These are phyloP conservation scores for Furcula furcula DNA, from an alignment of 2,888 invertebrate genomes.

Conservation along the genomic window DNA sequence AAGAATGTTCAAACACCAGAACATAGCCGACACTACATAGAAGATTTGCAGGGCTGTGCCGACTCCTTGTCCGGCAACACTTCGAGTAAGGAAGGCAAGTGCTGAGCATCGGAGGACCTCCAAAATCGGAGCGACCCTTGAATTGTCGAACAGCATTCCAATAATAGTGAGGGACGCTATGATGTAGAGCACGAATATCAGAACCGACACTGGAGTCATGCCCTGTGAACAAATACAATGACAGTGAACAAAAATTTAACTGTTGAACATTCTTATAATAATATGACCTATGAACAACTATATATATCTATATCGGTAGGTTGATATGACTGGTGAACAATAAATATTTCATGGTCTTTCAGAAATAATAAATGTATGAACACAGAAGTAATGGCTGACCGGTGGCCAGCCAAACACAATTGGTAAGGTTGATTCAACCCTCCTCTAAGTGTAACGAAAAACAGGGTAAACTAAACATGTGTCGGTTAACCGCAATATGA, in stretches of 20 bases:
- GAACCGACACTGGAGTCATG: slow-evolving; percentile 81
- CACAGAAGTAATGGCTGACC: too few species aligned
- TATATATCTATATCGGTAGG: neutral
- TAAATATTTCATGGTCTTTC: too few species aligned
- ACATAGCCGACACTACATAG: slow-evolving; percentile 82
- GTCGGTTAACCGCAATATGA: too few species aligned
- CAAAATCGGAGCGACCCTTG: slow-evolving; percentile 80
- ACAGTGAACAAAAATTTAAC: too few species aligned
- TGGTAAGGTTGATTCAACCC: too few species aligned
- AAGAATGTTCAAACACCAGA: slow-evolving; percentile 84
- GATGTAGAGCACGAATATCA: slow-evolving; percentile 83
- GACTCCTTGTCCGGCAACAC: slow-evolving; percentile 54
- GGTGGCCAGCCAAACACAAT: too few species aligned
- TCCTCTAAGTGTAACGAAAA: too few species aligned
- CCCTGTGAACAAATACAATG: slow-evolving; percentile 82
- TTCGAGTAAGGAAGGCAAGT: slow-evolving; percentile 74
- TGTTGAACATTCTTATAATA: neutral
- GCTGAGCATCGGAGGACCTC: slow-evolving; percentile 86
- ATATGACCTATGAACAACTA: neutral
- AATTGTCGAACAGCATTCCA: slow-evolving; percentile 87
- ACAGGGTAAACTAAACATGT: too few species aligned
- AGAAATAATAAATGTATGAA: too few species aligned
- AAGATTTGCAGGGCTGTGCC: slow-evolving; percentile 78
- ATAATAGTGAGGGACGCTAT: slow-evolving; percentile 85
- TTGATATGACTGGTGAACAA: too few species aligned